Percentiles rank a stretch among this genome's conserved stretches.
phyloP scores from a whole-genome alignment of 2,797 vertebrate species.

The Euthynnus affinis region DNA sequence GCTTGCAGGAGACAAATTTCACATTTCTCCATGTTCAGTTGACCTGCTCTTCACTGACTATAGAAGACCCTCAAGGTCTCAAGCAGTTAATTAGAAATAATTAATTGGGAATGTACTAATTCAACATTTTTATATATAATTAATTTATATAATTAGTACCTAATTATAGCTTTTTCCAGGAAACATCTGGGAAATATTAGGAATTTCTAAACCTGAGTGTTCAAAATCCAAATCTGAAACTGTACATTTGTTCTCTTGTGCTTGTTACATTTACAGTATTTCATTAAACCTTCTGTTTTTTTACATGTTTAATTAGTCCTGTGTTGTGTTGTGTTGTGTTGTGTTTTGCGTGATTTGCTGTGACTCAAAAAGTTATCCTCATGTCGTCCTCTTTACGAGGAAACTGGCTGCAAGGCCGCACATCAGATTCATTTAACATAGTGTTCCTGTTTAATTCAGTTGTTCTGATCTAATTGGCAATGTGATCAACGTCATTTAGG shows the following conservation, averaged over 20 bases:
- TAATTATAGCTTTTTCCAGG: neutral
- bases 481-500: conserved; percentile 43
- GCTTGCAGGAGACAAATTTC: neutral
- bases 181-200: neutral
- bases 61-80: neutral
- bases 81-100: conserved; percentile 3
- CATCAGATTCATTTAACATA: conserved; percentile 61
- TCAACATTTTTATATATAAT: conserved; percentile 1
- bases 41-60: too few relatives aligned
- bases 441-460: conserved; percentile 60
- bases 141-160: neutral
- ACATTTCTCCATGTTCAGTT: neutral
- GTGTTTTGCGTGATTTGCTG: neutral
- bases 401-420: neutral
- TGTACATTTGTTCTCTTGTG: neutral
- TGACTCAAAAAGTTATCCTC: neutral
- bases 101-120: neutral
- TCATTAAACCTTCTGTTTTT: neutral
- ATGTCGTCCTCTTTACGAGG: neutral
- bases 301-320: neutral
- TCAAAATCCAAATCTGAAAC: neutral
- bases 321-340: neutral
- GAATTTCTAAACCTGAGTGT: neutral
- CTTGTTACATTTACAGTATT: neutral
- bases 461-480: conserved; percentile 38